Conservation (phyloP, 2,888 invertebrate genomes). For the Oscheius onirici region DNA sequence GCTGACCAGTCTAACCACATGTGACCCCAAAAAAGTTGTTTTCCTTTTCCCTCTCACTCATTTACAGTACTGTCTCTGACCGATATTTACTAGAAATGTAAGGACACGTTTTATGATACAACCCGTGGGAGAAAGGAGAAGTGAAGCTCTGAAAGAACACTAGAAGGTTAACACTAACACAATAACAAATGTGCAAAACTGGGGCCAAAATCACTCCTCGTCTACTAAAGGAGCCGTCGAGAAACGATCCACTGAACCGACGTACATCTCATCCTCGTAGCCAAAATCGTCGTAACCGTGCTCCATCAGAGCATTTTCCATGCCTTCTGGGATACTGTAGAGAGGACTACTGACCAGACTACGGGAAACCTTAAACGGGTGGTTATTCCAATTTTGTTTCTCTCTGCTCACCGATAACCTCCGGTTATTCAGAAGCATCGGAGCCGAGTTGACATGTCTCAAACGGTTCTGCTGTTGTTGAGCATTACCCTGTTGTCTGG, state of each 20-base stretch:
- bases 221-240: constrained; percentile 31
- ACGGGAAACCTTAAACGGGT: constrained; percentile 39
- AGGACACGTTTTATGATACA: too few relatives aligned
- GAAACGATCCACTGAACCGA: constrained; percentile 32
- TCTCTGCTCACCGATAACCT: constrained; percentile 39
- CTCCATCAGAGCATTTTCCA: constrained; percentile 31
- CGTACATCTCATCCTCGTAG: constrained; percentile 15
- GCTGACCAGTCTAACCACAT: too few relatives aligned
- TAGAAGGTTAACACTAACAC: not conserved
- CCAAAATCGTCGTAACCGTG: not conserved
- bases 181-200: constrained; percentile 8
- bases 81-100: too few relatives aligned
- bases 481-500: not conserved
- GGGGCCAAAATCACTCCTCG: constrained; percentile 5
- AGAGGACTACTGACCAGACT: constrained; percentile 57
- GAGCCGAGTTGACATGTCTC: constrained; percentile 49
- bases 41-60: too few relatives aligned
- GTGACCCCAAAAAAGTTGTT: too few relatives aligned
- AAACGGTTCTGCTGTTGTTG: constrained; percentile 24
- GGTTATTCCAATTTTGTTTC: not conserved
- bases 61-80: too few relatives aligned
- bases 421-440: constrained; percentile 38
- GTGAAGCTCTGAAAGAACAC: constrained; percentile 11
- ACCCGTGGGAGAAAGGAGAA: constrained; percentile 4
- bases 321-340: constrained; percentile 60